phyloP scores from a whole-genome alignment of 2,888 invertebrate genomes.

The Cheilosia variabilis region DNA sequence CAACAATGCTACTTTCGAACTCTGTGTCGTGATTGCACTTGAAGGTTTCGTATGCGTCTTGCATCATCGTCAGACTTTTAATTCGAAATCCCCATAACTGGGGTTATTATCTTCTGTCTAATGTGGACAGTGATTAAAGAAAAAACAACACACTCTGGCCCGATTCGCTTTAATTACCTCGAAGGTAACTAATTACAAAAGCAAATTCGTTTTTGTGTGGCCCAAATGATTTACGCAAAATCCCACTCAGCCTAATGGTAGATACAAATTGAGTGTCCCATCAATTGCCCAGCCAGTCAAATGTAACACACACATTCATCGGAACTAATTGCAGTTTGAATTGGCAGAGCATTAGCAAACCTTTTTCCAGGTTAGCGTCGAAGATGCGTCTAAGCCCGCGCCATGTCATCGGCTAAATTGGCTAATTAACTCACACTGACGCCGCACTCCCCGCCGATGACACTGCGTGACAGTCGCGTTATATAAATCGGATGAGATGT shows the following conservation, averaged over 20 bases:
- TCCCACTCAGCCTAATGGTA: slow-evolving; percentile 6
- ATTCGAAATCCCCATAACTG: not conserved
- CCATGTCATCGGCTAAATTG: slow-evolving; percentile 17
- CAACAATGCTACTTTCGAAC: slow-evolving; percentile 9
- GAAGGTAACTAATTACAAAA: slow-evolving; percentile 51
- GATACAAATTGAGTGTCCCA: not conserved
- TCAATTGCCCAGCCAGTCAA: slow-evolving; percentile 17
- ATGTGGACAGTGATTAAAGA: slow-evolving; percentile 3
- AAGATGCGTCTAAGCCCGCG: not conserved
- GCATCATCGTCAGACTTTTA: slow-evolving; percentile 3
- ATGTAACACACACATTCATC: slow-evolving; percentile 23
- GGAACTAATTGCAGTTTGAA: slow-evolving; percentile 51
- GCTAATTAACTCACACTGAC: slow-evolving; percentile 26
- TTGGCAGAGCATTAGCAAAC: slow-evolving; percentile 29
- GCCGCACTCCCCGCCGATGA: not conserved
- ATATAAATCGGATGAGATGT: slow-evolving; percentile 13
- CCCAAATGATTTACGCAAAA: slow-evolving; percentile 28
- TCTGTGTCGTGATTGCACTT: slow-evolving; percentile 44
- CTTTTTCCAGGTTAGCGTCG: not conserved
- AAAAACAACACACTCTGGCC: slow-evolving; percentile 21
- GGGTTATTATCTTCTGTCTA: not conserved
- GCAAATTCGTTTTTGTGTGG: slow-evolving; percentile 28
- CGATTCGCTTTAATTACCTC: slow-evolving; percentile 48
- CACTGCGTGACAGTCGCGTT: not conserved
- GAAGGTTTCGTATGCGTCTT: slow-evolving; percentile 29